Evolutionary conservation across 2,797 vertebrate genomes (phyloP).

Genomic region (Pogonophryne albipinna): DNA sequence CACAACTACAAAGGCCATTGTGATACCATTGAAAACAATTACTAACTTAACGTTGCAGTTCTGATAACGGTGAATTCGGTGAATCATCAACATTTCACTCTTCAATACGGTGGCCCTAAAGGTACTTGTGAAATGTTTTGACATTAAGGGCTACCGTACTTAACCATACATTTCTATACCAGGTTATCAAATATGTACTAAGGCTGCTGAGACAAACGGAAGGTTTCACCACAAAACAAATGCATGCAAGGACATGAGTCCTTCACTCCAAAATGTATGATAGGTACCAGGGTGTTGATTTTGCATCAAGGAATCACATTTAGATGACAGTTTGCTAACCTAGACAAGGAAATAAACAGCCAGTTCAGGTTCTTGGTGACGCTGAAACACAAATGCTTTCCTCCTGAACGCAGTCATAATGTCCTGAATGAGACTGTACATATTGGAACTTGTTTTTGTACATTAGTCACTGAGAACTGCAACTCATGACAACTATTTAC

Average conservation of each 20-base stretch:
- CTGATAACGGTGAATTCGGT: no score
- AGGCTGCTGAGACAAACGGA: constrained; percentile 1
- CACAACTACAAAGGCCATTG: no score
- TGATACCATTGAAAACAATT: no score
- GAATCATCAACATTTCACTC: not conserved
- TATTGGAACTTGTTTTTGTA: not conserved
- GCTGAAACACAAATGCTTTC: not conserved
- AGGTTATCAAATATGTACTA: not conserved
- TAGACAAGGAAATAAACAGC: not conserved
- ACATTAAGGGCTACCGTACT: no score
- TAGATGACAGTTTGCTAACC: not conserved
- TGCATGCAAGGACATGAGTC: constrained; percentile 32
- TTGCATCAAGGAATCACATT: not conserved
- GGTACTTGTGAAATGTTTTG: no score
- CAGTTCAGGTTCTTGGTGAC: not conserved
- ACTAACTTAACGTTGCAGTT: no score
- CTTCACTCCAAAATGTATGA: not conserved
- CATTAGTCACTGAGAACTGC: not conserved
- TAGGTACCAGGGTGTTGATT: not conserved
- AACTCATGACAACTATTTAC: constrained; percentile 5
- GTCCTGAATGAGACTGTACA: constrained; percentile 7
- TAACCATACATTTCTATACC: not conserved
- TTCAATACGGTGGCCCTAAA: not conserved
- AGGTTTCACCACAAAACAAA: constrained; percentile 24
- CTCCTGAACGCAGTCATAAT: constrained; percentile 1